phyloP scores from a whole-genome alignment of 92 coral and sea anemone genomes.

The Galaxea fascicularis region DNA sequence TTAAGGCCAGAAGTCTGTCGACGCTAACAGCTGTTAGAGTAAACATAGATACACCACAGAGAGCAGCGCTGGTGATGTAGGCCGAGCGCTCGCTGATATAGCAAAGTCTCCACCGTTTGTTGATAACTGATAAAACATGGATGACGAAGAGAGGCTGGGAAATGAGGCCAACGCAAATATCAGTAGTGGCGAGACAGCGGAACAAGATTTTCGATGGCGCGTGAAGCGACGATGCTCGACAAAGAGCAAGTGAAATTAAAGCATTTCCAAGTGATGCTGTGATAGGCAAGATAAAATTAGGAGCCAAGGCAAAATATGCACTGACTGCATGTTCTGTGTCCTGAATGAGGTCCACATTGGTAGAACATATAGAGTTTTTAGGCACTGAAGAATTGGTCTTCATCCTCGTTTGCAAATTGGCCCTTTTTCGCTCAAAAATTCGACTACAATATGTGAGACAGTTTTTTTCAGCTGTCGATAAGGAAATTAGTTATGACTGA shows the following conservation, averaged over 20 bases:
- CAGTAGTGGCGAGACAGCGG: conserved; percentile 23
- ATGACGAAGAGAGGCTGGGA: conserved; percentile 15
- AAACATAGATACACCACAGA: conserved; percentile 20
- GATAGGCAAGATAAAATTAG: conserved; percentile 3
- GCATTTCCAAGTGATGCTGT: conserved; percentile 12
- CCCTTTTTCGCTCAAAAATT: too few species aligned
- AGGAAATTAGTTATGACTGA: not conserved
- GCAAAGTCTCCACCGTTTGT: conserved; percentile 18
- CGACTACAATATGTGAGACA: not conserved
- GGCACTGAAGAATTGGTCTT: not conserved
- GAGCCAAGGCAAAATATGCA: not conserved
- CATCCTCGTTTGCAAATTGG: not conserved
- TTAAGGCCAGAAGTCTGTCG: conserved; percentile 32
- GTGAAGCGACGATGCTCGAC: not conserved
- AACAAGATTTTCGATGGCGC: conserved; percentile 30
- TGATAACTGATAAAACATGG: not conserved
- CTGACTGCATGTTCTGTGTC: conserved; percentile 2
- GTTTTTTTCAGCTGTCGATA: not conserved
- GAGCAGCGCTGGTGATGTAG: conserved; percentile 9
- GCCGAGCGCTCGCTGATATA: conserved; percentile 4
- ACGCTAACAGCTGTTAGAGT: conserved; percentile 28
- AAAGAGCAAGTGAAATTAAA: conserved; percentile 19
- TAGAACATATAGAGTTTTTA: conserved; percentile 5
- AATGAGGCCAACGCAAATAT: conserved; percentile 19
- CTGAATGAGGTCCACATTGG: conserved; percentile 13